phyloP scores from a whole-genome alignment of 2,797 vertebrate species.

The Tenualosa thibaudeaui region DNA sequence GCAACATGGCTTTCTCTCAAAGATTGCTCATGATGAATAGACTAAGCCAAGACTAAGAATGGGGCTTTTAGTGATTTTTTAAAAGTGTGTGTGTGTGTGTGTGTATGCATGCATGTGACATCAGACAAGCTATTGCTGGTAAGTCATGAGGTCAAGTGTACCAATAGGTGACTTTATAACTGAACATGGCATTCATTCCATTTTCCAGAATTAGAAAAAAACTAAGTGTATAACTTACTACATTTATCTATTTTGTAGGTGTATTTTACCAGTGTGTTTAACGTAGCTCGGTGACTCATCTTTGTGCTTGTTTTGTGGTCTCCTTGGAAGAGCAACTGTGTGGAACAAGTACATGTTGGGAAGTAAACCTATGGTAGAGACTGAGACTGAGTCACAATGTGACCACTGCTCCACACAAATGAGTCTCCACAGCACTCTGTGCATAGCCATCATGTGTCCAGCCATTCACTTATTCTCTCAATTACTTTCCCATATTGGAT shows the following conservation, averaged over 20 bases:
- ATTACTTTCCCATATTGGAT: not conserved
- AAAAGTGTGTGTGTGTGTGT: not conserved
- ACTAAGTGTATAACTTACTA: not conserved
- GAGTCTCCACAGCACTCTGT: no score
- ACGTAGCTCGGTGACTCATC: not conserved
- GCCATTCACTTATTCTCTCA: not conserved
- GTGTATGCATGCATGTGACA: not conserved
- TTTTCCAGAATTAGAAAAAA: not conserved
- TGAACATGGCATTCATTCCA: not conserved
- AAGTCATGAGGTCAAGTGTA: not conserved
- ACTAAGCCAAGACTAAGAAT: not conserved
- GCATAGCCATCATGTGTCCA: slow-evolving; percentile 14
- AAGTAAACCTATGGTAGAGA: not conserved
- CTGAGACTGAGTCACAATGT: not conserved
- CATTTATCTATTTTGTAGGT: not conserved
- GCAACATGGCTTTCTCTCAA: not conserved
- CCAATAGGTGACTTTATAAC: not conserved
- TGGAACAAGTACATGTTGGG: not conserved
- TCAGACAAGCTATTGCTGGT: not conserved
- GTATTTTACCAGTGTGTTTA: not conserved
- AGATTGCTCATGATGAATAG: no score
- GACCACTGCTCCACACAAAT: not conserved
- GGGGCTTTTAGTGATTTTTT: no score
- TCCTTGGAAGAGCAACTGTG: not conserved
- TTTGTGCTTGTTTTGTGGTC: not conserved